These are phyloP conservation scores for Littorina saxatilis DNA, from an alignment of 1,140 invertebrate genomes.

Conservation along the genomic window DNA sequence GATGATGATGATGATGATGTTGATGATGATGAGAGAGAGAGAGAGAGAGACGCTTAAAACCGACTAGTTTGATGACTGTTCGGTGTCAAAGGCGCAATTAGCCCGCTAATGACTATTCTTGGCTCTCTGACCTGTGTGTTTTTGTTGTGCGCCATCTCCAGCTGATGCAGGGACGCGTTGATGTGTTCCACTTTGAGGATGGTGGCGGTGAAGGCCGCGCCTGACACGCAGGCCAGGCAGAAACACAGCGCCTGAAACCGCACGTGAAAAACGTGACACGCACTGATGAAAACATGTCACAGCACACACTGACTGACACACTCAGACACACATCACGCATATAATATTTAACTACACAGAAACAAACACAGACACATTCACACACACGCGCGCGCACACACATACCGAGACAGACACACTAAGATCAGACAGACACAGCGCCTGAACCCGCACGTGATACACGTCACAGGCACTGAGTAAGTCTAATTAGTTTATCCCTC, in stretches of 20 bases:
- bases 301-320: background rate
- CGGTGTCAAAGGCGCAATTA: too few species aligned
- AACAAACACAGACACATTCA: background rate
- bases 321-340: background rate
- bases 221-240: slow-evolving; percentile 37
- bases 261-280: too few species aligned
- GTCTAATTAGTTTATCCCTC: too few species aligned
- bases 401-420: background rate
- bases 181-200: slow-evolving; percentile 34
- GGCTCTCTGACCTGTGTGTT: slow-evolving; percentile 22
- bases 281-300: too few species aligned
- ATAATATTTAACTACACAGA: too few species aligned
- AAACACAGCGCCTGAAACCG: slow-evolving; percentile 36
- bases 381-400: background rate
- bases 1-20: too few species aligned
- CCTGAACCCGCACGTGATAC: background rate
- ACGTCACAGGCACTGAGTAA: too few species aligned
- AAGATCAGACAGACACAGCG: background rate
- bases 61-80: too few species aligned
- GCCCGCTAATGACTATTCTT: too few species aligned
- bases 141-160: slow-evolving; percentile 1
- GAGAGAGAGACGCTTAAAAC: too few species aligned
- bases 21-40: too few species aligned
- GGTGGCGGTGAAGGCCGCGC: slow-evolving; percentile 38
- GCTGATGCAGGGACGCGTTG: slow-evolving; percentile 8